Percentiles rank a stretch among this genome's conserved stretches.
These are phyloP conservation scores for Semnornis frantzii DNA, from an alignment of 2,113 vertebrate genomes.

Conservation along the genomic window DNA sequence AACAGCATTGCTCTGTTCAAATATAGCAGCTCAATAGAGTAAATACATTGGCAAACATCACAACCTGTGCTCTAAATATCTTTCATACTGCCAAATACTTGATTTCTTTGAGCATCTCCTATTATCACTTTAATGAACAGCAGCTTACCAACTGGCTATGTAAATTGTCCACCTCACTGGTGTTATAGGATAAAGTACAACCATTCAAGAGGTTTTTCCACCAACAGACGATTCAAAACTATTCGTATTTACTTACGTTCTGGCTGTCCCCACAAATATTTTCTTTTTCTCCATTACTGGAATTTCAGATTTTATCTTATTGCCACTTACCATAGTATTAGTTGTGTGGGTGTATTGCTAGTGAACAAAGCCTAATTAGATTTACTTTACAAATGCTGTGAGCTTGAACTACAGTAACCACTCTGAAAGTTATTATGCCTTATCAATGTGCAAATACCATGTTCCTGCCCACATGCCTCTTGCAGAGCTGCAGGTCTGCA, in stretches of 20 bases:
- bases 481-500: not conserved
- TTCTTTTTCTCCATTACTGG: constrained; percentile 10
- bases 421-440: not conserved
- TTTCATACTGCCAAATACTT: not conserved
- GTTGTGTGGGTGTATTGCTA: constrained; percentile 32
- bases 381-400: constrained; percentile 36
- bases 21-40: not conserved
- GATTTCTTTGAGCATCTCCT: not conserved
- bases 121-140: not conserved
- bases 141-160: not conserved
- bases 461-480: not conserved
- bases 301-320: constrained; percentile 4
- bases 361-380: constrained; percentile 27
- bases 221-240: not conserved
- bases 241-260: not conserved
- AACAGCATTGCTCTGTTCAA: not conserved
- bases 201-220: not conserved
- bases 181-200: not conserved
- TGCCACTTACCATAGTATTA: constrained; percentile 23
- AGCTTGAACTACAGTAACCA: not conserved
- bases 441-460: constrained; percentile 16
- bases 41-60: not conserved
- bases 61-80: not conserved
- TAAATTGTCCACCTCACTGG: not conserved
- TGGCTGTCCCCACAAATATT: not conserved